phyloP scores from a whole-genome alignment of 1,140 invertebrate species.

The Procambarus virginalis region DNA sequence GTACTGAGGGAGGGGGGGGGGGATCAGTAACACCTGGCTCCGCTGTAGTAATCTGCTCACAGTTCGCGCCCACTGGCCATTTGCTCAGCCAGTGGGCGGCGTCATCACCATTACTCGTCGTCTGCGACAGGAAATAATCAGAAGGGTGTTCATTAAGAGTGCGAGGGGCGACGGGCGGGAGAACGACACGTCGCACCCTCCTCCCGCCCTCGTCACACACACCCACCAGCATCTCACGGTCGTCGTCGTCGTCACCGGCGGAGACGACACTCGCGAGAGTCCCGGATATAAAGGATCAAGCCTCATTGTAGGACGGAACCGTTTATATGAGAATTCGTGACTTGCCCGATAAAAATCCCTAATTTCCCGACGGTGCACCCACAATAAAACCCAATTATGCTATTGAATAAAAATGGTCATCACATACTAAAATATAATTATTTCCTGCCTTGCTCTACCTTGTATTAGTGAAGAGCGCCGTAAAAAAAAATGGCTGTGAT shows the following conservation, averaged over 20 bases:
- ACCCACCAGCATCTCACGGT: too few species aligned
- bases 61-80: too few species aligned
- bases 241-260: too few species aligned
- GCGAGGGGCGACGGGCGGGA: neutral
- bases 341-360: neutral
- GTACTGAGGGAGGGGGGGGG: too few species aligned
- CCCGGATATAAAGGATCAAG: too few species aligned
- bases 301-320: neutral
- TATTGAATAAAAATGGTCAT: neutral
- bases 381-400: neutral
- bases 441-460: neutral
- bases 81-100: neutral
- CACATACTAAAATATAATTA: neutral
- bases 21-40: neutral
- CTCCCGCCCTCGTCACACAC: too few species aligned
- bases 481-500: neutral
- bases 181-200: neutral
- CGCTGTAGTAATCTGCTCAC: neutral
- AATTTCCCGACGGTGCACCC: neutral
- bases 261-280: too few species aligned
- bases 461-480: neutral
- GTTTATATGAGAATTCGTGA: neutral
- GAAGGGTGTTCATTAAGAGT: neutral
- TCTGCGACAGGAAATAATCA: slow-evolving; percentile 36
- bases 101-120: neutral